Base-by-base conservation (phyloP, 2,888 invertebrate species). In the Poecilobothrus nobilitatus region DNA sequence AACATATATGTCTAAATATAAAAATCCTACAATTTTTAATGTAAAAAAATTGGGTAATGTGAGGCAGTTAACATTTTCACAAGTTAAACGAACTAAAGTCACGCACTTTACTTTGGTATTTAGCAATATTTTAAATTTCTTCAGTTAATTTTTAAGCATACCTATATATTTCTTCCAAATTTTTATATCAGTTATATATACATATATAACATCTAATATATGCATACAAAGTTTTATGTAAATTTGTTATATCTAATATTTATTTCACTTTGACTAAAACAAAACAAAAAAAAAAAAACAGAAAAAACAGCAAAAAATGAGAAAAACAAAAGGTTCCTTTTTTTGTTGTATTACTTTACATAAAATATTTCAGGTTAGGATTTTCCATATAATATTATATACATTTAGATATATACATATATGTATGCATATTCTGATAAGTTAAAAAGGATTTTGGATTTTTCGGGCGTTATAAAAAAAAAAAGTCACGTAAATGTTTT, bases 61-160 rank as follows among this genome's bases (percentile, higher is more conserved):
- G 1, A 53, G 53, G 53, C 15, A 53, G 53, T 53, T 53, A 53
- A 53, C 53, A 53, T 53, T 53, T 53, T 53, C 53, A 53, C 53
- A 53, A 53, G 53, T 53, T 53, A 53, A 53, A 53, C 53, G 53
- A 53, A 53, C 6, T 15, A 53, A 53, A 53, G 53, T 53, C 53
- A 53, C 53, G 53, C 53, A 53, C 53, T 53, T 27, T 53, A 53
- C 18, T 37, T 53, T 53, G 53, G 53, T 53, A 53, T 53, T 53
- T 53, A 53, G 18, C 53, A 53, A 53, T 18, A 18, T 53, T 53
- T 53, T 53, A 18, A 15, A 53, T 12, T 53, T 53, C n/a, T 53
- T 12, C 53, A 53, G 53, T 53, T 53, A 8, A 53, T 53, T 53
- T 27, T 27, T 27, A 27, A 27, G 5, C 27, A 27, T 27, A 27